Percentiles rank a stretch among this genome's conserved stretches.
Evolutionary conservation across 1,140 invertebrate species (phyloP).

Genomic region (Reticulitermes speratus): DNA sequence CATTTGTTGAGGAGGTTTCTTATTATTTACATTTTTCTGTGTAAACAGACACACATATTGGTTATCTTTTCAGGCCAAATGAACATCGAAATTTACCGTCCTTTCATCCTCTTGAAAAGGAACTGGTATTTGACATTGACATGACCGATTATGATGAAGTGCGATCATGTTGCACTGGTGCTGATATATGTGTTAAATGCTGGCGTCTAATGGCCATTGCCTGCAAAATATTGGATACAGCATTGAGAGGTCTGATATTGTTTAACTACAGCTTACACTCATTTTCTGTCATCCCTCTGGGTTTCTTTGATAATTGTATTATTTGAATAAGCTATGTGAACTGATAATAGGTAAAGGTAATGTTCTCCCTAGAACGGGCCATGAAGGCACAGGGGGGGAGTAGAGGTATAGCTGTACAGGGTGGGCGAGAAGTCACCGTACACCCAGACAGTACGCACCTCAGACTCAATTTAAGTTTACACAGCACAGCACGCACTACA

Average conservation of each 20-base stretch:
- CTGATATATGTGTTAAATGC: constrained; percentile 89
- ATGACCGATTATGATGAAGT: constrained; percentile 99
- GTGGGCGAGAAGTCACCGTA: too few relatives aligned
- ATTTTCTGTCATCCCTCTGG: neutral
- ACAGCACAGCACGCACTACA: too few relatives aligned
- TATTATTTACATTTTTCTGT: too few relatives aligned
- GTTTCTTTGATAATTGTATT: neutral
- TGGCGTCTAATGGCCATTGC: constrained; percentile 97
- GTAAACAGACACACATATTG: too few relatives aligned
- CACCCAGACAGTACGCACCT: too few relatives aligned
- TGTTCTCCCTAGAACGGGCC: too few relatives aligned
- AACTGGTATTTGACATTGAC: constrained; percentile 99
- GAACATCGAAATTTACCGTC: constrained; percentile 55
- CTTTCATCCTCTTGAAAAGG: constrained; percentile 66
- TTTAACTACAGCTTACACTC: neutral
- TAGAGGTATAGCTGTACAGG: too few relatives aligned
- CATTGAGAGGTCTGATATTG: constrained; percentile 67
- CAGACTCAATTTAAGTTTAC: too few relatives aligned
- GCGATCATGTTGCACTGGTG: constrained; percentile 84
- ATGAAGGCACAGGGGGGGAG: too few relatives aligned
- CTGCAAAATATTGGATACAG: constrained; percentile 83
- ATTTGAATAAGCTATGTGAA: too few relatives aligned
- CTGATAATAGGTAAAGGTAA: neutral
- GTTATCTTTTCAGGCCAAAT: constrained; percentile 52
- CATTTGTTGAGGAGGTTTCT: too few relatives aligned